Conservation (phyloP, 2,113 vertebrate species). For the Chaetura pelagica region DNA sequence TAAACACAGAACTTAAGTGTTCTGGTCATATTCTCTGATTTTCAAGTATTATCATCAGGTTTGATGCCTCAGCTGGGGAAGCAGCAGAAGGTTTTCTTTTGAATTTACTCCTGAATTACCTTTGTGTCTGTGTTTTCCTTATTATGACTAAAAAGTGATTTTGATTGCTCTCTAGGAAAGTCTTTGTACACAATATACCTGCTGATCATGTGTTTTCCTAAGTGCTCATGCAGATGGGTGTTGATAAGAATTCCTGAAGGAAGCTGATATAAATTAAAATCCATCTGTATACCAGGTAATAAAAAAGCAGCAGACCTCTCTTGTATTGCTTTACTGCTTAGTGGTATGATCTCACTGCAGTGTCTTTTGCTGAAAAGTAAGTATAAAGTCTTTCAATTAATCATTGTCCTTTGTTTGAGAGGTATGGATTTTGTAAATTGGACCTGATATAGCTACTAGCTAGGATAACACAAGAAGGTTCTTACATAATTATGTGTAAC, state of each 20-base stretch:
- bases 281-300: not conserved
- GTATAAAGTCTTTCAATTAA: not conserved
- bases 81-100: not conserved
- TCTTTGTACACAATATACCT: fast-evolving
- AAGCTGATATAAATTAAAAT: not conserved
- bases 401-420: not conserved
- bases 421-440: not conserved
- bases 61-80: not conserved
- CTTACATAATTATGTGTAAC: not conserved
- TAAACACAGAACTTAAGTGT: not conserved
- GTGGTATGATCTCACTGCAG: not conserved
- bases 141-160: not conserved
- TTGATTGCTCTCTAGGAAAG: not conserved
- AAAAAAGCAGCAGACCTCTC: not conserved
- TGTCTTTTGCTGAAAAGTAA: not conserved
- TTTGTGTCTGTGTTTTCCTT: not conserved
- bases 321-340: not conserved
- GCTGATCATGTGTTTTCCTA: not conserved
- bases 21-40: not conserved
- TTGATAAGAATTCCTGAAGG: not conserved
- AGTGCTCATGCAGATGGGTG: not conserved
- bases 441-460: not conserved
- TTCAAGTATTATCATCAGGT: not conserved
- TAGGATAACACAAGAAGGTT: not conserved
- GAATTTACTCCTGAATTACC: not conserved